Percentiles rank a stretch among this genome's conserved stretches.
Evolutionary conservation across 2,113 vertebrate species (phyloP).

Genomic region (Sander lucioperca): DNA sequence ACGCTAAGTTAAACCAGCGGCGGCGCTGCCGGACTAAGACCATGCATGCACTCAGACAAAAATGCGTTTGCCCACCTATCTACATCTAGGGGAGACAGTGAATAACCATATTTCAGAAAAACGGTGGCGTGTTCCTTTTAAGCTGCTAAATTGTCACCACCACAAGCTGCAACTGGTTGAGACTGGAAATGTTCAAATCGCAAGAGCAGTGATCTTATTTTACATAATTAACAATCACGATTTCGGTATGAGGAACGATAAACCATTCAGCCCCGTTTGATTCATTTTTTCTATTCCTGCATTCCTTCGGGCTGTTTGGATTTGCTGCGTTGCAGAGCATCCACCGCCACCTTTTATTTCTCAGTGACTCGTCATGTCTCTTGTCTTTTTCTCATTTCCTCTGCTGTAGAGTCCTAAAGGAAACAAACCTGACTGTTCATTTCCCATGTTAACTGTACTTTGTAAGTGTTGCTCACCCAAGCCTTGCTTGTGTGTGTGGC

Average conservation of each 20-base stretch:
- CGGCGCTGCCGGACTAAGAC: too few species aligned
- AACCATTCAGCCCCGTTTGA: not conserved
- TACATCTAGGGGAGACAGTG: too few species aligned
- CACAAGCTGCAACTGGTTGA: not conserved
- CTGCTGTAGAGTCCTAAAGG: slow-evolving; percentile 96
- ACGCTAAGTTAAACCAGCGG: too few species aligned
- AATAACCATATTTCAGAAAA: too few species aligned
- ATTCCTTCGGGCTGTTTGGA: slow-evolving; percentile 15
- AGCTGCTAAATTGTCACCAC: not conserved
- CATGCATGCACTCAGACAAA: too few species aligned
- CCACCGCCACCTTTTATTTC: slow-evolving; percentile 64
- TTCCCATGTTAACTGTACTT: slow-evolving; percentile 91
- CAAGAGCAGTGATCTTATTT: not conserved
- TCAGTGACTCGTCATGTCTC: slow-evolving; percentile 76
- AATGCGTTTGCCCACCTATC: too few species aligned
- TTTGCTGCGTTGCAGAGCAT: slow-evolving; percentile 26
- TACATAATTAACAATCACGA: not conserved
- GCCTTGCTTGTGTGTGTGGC: slow-evolving; percentile 70
- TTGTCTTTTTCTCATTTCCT: slow-evolving; percentile 86
- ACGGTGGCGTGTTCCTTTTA: not conserved
- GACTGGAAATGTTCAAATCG: not conserved
- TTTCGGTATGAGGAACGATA: not conserved
- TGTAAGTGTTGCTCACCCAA: slow-evolving; percentile 90
- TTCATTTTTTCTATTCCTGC: not conserved
- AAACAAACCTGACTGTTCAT: slow-evolving; percentile 89